Conservation (phyloP, 2,113 vertebrate species). For the Lanius ludovicianus region DNA sequence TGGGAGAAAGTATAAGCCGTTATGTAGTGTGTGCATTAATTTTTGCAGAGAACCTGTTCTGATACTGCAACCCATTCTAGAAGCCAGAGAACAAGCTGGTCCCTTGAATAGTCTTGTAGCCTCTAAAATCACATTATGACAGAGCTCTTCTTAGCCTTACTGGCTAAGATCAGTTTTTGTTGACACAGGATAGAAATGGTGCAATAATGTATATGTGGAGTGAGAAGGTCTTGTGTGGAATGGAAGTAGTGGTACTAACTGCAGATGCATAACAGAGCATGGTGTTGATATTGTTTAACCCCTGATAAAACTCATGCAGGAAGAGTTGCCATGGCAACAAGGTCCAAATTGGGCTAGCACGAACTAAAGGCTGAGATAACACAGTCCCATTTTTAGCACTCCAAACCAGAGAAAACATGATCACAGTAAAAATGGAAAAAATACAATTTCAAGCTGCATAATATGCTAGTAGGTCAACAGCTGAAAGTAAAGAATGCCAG, state of each 20-base stretch:
- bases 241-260: background rate
- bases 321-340: conserved; percentile 64
- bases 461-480: background rate
- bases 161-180: background rate
- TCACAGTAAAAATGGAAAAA: conserved; percentile 14
- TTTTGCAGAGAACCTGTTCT: background rate
- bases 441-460: background rate
- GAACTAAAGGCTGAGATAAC: conserved; percentile 49
- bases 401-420: background rate
- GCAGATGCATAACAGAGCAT: background rate
- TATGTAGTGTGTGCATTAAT: background rate
- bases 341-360: conserved; percentile 41
- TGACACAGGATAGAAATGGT: background rate
- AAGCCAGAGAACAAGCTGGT: background rate
- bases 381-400: conserved; percentile 47
- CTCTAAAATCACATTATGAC: background rate
- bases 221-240: background rate
- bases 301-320: conserved; percentile 7
- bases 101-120: background rate
- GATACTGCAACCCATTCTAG: background rate
- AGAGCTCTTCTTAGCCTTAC: background rate
- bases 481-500: background rate
- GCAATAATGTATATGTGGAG: background rate
- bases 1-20: background rate
- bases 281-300: conserved; percentile 44